phyloP scores from a whole-genome alignment of 2,797 vertebrate species.

The Chelmon rostratus region DNA sequence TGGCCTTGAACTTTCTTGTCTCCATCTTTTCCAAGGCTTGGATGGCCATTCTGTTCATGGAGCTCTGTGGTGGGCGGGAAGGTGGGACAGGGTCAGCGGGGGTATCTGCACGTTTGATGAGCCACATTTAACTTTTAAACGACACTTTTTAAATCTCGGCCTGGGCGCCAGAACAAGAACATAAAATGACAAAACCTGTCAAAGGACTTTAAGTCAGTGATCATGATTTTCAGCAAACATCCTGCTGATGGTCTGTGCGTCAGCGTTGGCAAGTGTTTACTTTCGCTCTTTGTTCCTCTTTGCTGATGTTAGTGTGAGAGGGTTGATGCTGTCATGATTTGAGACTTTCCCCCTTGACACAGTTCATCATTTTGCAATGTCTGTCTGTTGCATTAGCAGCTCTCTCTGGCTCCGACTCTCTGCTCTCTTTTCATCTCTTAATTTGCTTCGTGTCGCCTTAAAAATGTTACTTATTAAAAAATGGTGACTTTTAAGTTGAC shows the following conservation, averaged over 20 bases:
- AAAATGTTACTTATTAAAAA: constrained; percentile 34
- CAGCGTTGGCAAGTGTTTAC: background rate
- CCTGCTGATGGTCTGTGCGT: background rate
- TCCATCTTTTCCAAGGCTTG: constrained; percentile 99
- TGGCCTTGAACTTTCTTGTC: constrained; percentile 97
- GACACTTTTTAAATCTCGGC: background rate
- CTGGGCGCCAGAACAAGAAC: background rate
- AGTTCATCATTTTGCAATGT: constrained; percentile 23
- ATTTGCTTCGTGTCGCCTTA: constrained; percentile 21
- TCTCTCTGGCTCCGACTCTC: constrained; percentile 3
- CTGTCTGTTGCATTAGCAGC: constrained; percentile 17
- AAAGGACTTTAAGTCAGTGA: background rate
- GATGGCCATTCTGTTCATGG: constrained; percentile 98
- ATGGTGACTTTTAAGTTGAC: constrained; percentile 1
- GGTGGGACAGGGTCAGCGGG: constrained; percentile 18
- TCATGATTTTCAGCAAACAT: background rate
- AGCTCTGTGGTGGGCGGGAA: constrained; percentile 86
- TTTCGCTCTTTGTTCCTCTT: background rate
- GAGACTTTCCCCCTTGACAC: constrained; percentile 14
- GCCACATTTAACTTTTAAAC: background rate
- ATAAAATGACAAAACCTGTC: background rate
- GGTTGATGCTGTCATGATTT: background rate
- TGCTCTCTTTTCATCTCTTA: constrained; percentile 27
- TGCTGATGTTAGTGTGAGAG: background rate
- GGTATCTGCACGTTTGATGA: background rate